Percentiles rank a stretch among this genome's conserved stretches.
These are phyloP conservation scores for Anabacerthia variegaticeps DNA, from an alignment of 2,797 vertebrate species.

Conservation along the genomic window DNA sequence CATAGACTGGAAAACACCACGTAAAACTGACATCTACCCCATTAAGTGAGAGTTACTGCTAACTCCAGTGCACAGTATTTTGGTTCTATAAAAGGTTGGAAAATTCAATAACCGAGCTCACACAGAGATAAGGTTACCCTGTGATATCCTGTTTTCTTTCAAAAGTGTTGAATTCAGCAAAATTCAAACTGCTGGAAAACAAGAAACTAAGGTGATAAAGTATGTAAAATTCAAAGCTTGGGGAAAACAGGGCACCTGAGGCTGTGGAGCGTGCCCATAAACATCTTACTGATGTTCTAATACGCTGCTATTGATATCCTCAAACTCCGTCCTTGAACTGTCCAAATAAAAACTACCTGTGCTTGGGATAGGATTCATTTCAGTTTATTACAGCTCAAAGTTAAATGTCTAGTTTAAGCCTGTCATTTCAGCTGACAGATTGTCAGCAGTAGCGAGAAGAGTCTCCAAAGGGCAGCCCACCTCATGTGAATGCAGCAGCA, in stretches of 20 bases:
- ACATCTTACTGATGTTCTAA: not conserved
- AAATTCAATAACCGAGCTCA: not conserved
- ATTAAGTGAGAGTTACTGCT: not conserved
- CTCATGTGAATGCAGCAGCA: not conserved
- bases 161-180: constrained; percentile 10
- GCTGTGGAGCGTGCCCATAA: not conserved
- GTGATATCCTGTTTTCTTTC: not conserved
- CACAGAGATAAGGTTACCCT: not conserved
- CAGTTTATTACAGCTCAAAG: not conserved
- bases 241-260: not conserved
- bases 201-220: not conserved
- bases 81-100: not conserved
- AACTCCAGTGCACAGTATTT: not conserved
- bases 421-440: not conserved
- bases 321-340: not conserved
- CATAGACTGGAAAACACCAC: not conserved
- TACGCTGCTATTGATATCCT: not conserved
- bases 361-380: not conserved
- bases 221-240: not conserved
- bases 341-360: not conserved
- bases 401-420: not conserved
- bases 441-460: not conserved
- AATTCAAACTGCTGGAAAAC: not conserved
- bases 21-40: not conserved
- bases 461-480: not conserved